Evolutionary conservation across 2,113 vertebrate species (phyloP).

Genomic region (Actinemys pallida): DNA sequence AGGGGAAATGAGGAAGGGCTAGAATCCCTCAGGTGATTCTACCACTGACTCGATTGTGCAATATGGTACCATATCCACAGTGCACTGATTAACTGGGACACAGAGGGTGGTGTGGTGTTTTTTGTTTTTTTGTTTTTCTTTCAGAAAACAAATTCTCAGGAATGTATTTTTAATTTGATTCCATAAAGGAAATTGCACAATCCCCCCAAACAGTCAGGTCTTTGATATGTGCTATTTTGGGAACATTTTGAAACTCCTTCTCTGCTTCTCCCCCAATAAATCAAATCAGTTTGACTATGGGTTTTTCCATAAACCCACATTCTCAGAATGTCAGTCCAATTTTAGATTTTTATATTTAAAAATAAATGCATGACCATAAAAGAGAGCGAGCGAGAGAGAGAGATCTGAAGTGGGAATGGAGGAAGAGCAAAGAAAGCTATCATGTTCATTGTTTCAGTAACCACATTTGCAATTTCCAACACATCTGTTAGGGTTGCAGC

Average conservation of each 20-base stretch:
- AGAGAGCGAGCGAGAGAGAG: not conserved
- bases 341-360: constrained; percentile 51
- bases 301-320: constrained; percentile 16
- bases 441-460: not conserved
- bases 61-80: constrained; percentile 16
- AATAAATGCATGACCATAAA: constrained; percentile 10
- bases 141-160: constrained; percentile 35
- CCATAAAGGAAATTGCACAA: constrained; percentile 48
- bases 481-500: not conserved
- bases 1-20: not conserved
- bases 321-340: constrained; percentile 9
- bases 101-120: not conserved
- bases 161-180: constrained; percentile 43
- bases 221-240: constrained; percentile 61
- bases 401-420: not conserved
- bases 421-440: not conserved
- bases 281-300: constrained; percentile 27
- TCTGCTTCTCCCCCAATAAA: constrained; percentile 39
- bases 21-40: not conserved
- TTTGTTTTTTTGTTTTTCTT: not conserved
- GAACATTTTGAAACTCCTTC: constrained; percentile 8
- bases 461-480: not conserved
- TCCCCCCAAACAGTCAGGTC: not conserved
- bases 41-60: not conserved
- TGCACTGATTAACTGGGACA: not conserved